These are phyloP conservation scores for Drosophila lacicola DNA, from an alignment of 2,888 invertebrate species.

Conservation along the genomic window DNA sequence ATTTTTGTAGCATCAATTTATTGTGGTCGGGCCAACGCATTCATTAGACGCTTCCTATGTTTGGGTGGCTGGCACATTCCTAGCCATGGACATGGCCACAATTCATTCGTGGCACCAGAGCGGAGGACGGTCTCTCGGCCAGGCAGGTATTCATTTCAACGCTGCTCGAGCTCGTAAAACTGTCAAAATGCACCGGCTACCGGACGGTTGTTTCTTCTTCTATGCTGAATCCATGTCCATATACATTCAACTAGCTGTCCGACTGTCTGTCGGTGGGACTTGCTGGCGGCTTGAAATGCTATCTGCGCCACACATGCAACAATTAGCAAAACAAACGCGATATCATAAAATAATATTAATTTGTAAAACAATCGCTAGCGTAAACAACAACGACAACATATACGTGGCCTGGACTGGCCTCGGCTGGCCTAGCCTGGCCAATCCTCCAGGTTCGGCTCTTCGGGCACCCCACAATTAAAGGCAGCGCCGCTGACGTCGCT, in stretches of 20 bases:
- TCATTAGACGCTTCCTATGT: constrained; percentile 76
- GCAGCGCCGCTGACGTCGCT: constrained; percentile 49
- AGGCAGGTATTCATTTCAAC: constrained; percentile 78
- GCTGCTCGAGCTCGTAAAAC: constrained; percentile 78
- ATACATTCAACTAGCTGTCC: constrained; percentile 34
- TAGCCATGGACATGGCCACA: constrained; percentile 71
- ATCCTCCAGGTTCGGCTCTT: constrained; percentile 35
- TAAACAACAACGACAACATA: constrained; percentile 73
- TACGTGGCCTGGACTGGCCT: constrained; percentile 3
- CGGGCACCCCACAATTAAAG: constrained; percentile 74
- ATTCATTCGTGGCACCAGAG: constrained; percentile 53
- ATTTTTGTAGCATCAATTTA: constrained; percentile 56
- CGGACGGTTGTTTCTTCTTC: constrained; percentile 51
- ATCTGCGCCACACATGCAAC: constrained; percentile 81
- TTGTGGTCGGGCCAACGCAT: constrained; percentile 57
- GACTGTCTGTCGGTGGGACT: constrained; percentile 16
- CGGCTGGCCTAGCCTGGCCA: constrained; percentile 6
- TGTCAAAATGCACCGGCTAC: constrained; percentile 81
- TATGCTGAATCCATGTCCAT: constrained; percentile 23
- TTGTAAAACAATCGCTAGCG: constrained; percentile 80
- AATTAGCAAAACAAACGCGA: constrained; percentile 82
- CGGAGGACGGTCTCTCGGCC: constrained; percentile 6
- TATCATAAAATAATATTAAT: constrained; percentile 81
- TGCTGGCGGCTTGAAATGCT: constrained; percentile 69
- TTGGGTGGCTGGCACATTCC: constrained; percentile 76